phyloP scores from a whole-genome alignment of 1,140 invertebrate genomes.

The Latrodectus geometricus region DNA sequence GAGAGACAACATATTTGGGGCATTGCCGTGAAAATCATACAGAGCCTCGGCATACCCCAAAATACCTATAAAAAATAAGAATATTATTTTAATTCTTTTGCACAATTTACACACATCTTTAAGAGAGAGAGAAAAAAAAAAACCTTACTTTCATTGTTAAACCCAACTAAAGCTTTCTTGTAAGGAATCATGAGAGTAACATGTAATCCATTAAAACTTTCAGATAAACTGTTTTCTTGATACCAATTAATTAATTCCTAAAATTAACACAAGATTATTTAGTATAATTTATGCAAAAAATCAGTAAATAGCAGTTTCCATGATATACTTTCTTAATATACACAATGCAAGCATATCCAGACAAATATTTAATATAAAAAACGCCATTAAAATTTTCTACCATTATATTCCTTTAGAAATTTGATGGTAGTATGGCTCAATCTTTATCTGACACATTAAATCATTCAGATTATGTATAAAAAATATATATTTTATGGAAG shows the following conservation, averaged over 20 bases:
- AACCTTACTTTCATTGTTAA: constrained; percentile 45
- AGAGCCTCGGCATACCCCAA: constrained; percentile 66
- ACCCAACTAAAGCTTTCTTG: constrained; percentile 65
- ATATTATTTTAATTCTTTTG: background rate
- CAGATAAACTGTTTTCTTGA: constrained; percentile 85
- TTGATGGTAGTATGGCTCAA: too few species aligned
- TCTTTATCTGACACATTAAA: too few species aligned
- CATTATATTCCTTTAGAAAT: too few species aligned
- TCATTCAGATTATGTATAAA: too few species aligned
- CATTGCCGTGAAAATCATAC: constrained; percentile 72
- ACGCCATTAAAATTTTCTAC: too few species aligned
- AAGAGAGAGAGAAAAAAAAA: background rate
- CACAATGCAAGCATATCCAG: too few species aligned
- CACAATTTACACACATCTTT: too few species aligned
- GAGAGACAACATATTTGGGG: constrained; percentile 82
- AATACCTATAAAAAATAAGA: constrained; percentile 21
- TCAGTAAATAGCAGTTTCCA: too few species aligned
- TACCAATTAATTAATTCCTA: constrained; percentile 88
- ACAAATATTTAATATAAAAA: too few species aligned
- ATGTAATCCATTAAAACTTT: constrained; percentile 81
- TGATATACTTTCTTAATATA: too few species aligned
- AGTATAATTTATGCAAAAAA: too few species aligned
- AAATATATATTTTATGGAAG: too few species aligned
- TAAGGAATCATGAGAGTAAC: constrained; percentile 69
- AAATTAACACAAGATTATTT: constrained; percentile 13